phyloP scores from a whole-genome alignment of 2,113 vertebrate genomes.

The Aviceda subcristata region DNA sequence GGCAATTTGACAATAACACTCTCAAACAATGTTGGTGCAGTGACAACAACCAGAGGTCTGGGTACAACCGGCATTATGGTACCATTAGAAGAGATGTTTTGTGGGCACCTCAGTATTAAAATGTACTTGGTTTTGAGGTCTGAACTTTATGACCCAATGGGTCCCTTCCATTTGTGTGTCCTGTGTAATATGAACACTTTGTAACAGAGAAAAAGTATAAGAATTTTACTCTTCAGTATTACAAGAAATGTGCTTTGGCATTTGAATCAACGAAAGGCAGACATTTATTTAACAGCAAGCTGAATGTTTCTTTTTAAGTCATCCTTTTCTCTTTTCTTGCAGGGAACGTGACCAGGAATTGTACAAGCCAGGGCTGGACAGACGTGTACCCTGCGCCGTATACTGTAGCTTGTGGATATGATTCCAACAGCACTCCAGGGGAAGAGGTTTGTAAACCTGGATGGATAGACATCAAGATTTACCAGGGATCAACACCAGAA shows the following conservation, averaged over 20 bases:
- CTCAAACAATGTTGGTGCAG: background rate
- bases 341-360: constrained; percentile 91
- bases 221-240: background rate
- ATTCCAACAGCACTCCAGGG: constrained; percentile 70
- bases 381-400: constrained; percentile 82
- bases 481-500: background rate
- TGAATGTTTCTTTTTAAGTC: background rate
- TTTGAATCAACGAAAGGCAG: background rate
- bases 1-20: background rate
- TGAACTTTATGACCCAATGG: background rate
- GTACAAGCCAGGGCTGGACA: constrained; percentile 86
- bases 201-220: background rate
- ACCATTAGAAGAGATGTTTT: background rate
- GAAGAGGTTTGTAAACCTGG: constrained; percentile 77
- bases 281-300: background rate
- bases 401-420: constrained; percentile 78
- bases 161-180: background rate
- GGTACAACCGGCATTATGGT: background rate
- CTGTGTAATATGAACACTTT: background rate
- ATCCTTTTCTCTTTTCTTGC: background rate
- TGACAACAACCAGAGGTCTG: background rate
- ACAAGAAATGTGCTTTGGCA: background rate
- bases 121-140: background rate
- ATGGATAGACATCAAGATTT: background rate
- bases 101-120: background rate